A percentile compares a stretch with the other conserved stretches of the same genome.
Conservation (phyloP, 2,113 vertebrate species). For the Chloroceryle aenea region DNA sequence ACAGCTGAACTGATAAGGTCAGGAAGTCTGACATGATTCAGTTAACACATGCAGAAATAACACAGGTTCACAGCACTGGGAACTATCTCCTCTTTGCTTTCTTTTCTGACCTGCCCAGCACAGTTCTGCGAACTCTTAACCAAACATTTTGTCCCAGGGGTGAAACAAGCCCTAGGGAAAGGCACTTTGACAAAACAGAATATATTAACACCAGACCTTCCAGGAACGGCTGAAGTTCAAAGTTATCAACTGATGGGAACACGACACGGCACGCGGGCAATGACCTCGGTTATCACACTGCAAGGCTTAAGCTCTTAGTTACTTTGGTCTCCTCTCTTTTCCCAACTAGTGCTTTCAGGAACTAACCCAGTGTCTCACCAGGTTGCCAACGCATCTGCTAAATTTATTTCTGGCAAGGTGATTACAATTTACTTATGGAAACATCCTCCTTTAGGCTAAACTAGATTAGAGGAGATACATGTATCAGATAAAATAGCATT, state of each 20-base stretch:
- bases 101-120: neutral
- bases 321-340: neutral
- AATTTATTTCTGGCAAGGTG: neutral
- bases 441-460: neutral
- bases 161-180: neutral
- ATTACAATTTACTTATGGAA: neutral
- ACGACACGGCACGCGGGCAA: neutral
- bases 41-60: neutral
- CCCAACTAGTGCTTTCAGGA: neutral
- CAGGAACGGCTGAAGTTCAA: neutral
- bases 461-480: neutral
- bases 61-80: neutral
- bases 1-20: neutral
- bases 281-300: neutral
- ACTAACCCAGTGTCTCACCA: neutral
- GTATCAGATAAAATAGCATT: neutral
- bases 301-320: neutral
- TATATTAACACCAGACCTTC: neutral
- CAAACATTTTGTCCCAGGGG: neutral
- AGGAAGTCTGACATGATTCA: conserved; percentile 5
- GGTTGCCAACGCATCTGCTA: neutral
- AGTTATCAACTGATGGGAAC: neutral
- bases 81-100: neutral
- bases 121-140: neutral
- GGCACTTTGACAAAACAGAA: neutral